Percentiles rank a stretch among this genome's conserved stretches.
phyloP scores from a whole-genome alignment of 37 sponge, comb jelly and placozoan genomes.

The Oopsacas minuta region DNA sequence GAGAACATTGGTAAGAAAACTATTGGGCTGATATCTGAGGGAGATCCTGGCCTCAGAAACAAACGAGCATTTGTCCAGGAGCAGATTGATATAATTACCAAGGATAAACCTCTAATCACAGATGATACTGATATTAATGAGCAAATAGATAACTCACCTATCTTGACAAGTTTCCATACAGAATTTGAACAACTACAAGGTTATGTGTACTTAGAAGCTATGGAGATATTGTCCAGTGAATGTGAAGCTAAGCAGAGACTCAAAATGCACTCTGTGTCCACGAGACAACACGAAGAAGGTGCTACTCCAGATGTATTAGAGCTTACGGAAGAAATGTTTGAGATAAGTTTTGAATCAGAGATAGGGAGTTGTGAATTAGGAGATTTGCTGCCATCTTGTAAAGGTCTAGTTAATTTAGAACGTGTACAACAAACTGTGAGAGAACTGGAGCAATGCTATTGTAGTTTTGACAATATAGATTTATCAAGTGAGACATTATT shows the following conservation, averaged over 20 bases:
- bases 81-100: background rate
- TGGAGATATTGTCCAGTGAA: constrained; percentile 73
- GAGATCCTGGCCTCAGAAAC: constrained; percentile 69
- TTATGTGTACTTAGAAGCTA: constrained; percentile 60
- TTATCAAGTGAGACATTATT: background rate
- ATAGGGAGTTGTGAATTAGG: background rate
- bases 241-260: constrained; percentile 45
- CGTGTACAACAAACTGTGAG: background rate
- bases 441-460: background rate
- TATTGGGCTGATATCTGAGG: constrained; percentile 66
- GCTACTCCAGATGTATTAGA: background rate
- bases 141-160: background rate
- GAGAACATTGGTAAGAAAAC: constrained; percentile 82
- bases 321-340: background rate
- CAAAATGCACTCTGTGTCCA: background rate
- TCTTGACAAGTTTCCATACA: background rate
- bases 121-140: background rate
- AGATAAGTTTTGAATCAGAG: background rate
- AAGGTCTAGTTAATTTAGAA: background rate
- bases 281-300: background rate
- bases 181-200: constrained; percentile 1
- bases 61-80: constrained; percentile 40
- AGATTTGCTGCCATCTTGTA: background rate
- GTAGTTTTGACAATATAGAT: background rate
- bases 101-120: background rate